phyloP scores from a whole-genome alignment of 1,140 invertebrate genomes.

The Nasonia giraulti region DNA sequence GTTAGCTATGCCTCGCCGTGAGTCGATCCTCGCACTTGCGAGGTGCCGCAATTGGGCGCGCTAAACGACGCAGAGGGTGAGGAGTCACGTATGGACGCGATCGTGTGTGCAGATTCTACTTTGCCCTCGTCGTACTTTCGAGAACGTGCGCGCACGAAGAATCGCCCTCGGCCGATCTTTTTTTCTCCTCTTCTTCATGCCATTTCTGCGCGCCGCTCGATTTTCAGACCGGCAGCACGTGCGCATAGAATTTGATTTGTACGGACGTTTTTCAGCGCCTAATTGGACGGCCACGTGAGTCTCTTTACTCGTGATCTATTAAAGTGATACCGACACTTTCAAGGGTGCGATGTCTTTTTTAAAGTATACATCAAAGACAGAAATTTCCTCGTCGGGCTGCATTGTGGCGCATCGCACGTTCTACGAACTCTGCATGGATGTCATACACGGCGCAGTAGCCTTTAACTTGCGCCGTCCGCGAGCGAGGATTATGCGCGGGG shows the following conservation, averaged over 20 bases:
- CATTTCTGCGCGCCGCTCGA: no score
- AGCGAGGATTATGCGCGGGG: neutral
- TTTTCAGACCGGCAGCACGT: neutral
- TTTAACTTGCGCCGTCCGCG: slow-evolving; percentile 20
- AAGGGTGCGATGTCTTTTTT: neutral
- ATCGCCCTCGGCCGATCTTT: neutral
- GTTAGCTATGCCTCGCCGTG: neutral
- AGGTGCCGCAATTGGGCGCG: slow-evolving; percentile 34
- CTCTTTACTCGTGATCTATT: no score
- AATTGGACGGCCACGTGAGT: no score
- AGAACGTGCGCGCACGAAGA: neutral
- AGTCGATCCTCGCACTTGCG: slow-evolving; percentile 39
- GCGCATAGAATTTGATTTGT: neutral
- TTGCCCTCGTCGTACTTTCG: slow-evolving; percentile 31
- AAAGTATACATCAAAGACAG: no score
- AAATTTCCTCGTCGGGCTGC: no score
- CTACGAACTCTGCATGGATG: neutral
- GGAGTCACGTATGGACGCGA: slow-evolving; percentile 27
- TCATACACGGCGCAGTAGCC: neutral
- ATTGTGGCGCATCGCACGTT: slow-evolving; percentile 15
- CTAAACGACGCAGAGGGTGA: slow-evolving; percentile 29
- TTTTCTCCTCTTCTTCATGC: neutral
- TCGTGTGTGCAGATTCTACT: slow-evolving; percentile 3
- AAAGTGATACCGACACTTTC: no score
- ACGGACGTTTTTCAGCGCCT: no score